A percentile compares a stretch with the other conserved stretches of the same genome.
Conservation (phyloP, 2,113 vertebrate species). For the Tinamus guttatus region DNA sequence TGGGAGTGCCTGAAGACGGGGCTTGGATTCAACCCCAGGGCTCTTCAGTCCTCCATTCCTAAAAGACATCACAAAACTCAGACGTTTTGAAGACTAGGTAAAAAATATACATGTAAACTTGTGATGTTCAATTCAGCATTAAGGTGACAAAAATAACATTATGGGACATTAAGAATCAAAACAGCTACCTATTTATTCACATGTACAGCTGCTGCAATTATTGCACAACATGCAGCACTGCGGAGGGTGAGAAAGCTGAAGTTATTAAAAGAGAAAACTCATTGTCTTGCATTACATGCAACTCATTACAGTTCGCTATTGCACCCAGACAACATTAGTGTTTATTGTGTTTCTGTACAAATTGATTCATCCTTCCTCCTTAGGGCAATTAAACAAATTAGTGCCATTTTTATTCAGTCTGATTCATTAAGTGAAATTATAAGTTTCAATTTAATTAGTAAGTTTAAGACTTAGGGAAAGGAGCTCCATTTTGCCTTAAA, state of each 20-base stretch:
- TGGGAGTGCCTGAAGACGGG: accelerated
- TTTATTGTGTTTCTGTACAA: neutral
- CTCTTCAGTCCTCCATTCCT: neutral
- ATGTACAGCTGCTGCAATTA: neutral
- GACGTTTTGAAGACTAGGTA: accelerated
- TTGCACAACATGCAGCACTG: accelerated
- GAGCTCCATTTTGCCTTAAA: neutral
- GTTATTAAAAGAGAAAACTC: neutral
- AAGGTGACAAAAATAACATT: accelerated
- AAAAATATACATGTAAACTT: accelerated
- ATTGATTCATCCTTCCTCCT: neutral
- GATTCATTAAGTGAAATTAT: neutral
- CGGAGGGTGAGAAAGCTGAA: neutral
- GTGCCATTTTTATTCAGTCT: accelerated
- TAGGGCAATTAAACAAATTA: neutral
- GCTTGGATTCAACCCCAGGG: accelerated
- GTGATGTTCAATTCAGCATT: accelerated
- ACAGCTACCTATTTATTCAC: neutral
- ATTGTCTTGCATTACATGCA: neutral
- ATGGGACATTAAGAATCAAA: neutral
- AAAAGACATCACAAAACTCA: accelerated
- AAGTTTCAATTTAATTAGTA: neutral
- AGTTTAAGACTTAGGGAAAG: neutral
- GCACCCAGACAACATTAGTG: neutral
- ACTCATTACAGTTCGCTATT: neutral